Percentiles rank a stretch among this genome's conserved stretches.
These are phyloP conservation scores for Cosmopolites sordidus DNA, from an alignment of 2,888 invertebrate species.

Conservation along the genomic window DNA sequence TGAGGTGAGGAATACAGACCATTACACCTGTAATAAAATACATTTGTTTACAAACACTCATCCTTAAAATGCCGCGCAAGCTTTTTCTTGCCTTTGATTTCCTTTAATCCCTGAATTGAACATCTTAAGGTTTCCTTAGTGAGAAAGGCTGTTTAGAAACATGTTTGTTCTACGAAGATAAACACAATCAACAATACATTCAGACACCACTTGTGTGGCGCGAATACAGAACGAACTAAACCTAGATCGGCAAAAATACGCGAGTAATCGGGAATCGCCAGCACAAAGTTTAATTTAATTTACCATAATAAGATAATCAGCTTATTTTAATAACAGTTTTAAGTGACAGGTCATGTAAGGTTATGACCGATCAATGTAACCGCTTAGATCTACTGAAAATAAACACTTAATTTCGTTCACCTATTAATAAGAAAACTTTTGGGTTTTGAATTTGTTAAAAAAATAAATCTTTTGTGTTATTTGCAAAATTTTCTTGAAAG, in stretches of 20 bases:
- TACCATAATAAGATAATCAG: conserved; percentile 37
- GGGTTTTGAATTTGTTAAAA: conserved; percentile 23
- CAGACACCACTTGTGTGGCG: conserved; percentile 10
- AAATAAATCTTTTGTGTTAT: conserved; percentile 30
- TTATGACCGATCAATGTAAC: conserved; percentile 37
- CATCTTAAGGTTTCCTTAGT: conserved; percentile 39
- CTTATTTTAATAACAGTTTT: conserved; percentile 36
- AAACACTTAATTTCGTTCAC: conserved; percentile 11
- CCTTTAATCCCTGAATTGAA: conserved; percentile 41
- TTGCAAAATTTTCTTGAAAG: conserved; percentile 32
- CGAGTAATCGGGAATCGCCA: conserved; percentile 15
- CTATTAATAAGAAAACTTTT: conserved; percentile 18
- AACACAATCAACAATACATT: conserved; percentile 16
- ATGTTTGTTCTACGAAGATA: conserved; percentile 26
- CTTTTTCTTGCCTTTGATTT: conserved; percentile 37
- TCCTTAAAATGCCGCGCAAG: no score
- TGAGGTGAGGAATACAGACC: conserved; percentile 34
- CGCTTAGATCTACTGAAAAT: conserved; percentile 15
- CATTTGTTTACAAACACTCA: conserved; percentile 3
- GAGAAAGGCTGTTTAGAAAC: conserved; percentile 26
- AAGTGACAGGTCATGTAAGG: conserved; percentile 45
- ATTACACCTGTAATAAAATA: conserved; percentile 36
- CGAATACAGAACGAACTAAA: conserved; percentile 4
- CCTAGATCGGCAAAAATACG: conserved; percentile 9
- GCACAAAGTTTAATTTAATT: conserved; percentile 34